Evolutionary conservation across 92 coral and sea anemone genomes (phyloP), one percentile per base, ranked within the genome.

Genomic region (Heliopora coerulea): DNA sequence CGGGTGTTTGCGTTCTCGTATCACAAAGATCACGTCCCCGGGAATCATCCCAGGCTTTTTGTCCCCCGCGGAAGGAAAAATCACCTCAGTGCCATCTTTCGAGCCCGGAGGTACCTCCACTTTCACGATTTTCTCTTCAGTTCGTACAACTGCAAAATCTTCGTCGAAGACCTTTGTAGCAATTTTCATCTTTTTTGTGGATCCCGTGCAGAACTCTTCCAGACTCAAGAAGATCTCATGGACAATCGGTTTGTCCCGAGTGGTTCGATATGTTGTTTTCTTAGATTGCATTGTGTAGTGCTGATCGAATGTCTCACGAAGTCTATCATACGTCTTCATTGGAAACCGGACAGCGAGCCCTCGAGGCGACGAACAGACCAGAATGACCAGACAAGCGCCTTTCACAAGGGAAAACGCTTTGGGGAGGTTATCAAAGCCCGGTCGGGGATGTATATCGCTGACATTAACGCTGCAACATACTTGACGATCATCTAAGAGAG

Each of bases 21-120:
- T 86, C 6, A 78, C 79, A 73, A 92, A 87, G 9, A 92, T 80
- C 35, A 92, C 92, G 58, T 92, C 96, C 1, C 96, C 92, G 5
- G 97, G 97, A 40, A 90, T 80, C 11, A 87, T 86, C 3, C 97
- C 97, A 3, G 93, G 97, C 63, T 81, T 92, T 59, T 79, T 57
- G 76, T 92, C 93, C 27, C 97, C 97, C 63, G 91, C 96, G 66
- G 73, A 83, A 3, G 90, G 87, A 48, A 90, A 79, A 0, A 96
- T 82, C 59, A 92, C 79, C 62, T 87, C 84, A 7, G 97, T 90
- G 4, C 96, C 97, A 21, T 88, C 97, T 81, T 87, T 92, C 86
- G 96, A 90, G 0, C 97, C 97, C 0, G 96, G 88, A 54, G 91
- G 91, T 9, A 93, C 86, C 32, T 90, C 85, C 40, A 93, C 83